These are phyloP conservation scores for Brachypteracias leptosomus DNA, from an alignment of 2,113 vertebrate species.

Conservation along the genomic window DNA sequence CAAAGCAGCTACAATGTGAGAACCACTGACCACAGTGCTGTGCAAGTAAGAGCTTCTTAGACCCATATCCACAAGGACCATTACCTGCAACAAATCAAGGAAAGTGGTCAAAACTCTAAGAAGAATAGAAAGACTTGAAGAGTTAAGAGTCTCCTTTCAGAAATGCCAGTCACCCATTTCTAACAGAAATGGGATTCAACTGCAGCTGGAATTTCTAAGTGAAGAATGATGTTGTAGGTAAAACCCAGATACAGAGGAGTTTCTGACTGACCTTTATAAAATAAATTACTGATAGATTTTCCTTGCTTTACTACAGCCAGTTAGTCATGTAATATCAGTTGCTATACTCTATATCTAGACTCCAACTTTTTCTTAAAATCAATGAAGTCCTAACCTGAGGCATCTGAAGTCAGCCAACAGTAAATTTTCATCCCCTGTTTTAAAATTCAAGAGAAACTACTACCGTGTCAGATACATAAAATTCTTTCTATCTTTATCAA, in stretches of 20 bases:
- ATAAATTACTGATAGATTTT: neutral
- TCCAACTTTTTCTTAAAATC: neutral
- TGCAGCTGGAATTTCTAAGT: neutral
- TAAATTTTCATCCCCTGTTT: neutral
- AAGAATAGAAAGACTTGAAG: neutral
- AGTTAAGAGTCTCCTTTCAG: neutral
- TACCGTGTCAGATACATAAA: neutral
- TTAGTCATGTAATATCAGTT: neutral
- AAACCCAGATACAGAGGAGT: neutral
- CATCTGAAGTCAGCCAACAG: neutral
- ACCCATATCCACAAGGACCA: neutral
- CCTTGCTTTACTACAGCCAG: neutral
- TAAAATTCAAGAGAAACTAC: neutral
- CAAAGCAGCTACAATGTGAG: neutral
- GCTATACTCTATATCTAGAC: neutral
- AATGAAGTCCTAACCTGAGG: neutral
- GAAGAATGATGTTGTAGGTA: neutral
- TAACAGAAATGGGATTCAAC: neutral
- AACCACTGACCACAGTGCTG: neutral
- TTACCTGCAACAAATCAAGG: neutral
- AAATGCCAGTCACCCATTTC: neutral
- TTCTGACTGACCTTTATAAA: neutral
- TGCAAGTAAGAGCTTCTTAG: neutral
- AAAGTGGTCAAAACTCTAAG: neutral
- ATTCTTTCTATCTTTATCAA: neutral